These are phyloP conservation scores for Lamellibrachia columna DNA, from an alignment of 2,888 invertebrate species.

Conservation along the genomic window DNA sequence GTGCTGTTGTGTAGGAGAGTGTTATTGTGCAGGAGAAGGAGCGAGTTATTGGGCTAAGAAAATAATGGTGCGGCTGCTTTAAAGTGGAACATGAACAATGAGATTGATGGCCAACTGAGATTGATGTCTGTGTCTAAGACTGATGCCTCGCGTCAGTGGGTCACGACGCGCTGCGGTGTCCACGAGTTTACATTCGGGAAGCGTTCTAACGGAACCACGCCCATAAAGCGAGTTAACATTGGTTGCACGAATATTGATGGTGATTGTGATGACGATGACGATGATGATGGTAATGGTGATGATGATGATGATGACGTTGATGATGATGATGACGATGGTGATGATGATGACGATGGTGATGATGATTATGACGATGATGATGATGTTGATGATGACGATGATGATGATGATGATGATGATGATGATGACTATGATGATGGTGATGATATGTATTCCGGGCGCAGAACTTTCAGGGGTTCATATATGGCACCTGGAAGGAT, in stretches of 20 bases:
- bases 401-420: conserved; percentile 25
- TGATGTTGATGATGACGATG: conserved; percentile 7
- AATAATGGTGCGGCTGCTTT: background rate
- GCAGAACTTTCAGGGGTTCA: too few relatives aligned
- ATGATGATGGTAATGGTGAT: conserved; percentile 31
- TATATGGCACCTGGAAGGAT: too few relatives aligned
- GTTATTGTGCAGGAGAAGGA: background rate
- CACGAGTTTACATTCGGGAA: background rate
- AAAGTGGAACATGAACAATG: background rate
- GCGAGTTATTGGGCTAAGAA: background rate
- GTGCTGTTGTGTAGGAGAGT: background rate
- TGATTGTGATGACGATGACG: conserved; percentile 27
- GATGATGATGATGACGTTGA: conserved; percentile 29
- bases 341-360: conserved; percentile 28
- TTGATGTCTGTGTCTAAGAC: background rate
- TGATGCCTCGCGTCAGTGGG: background rate
- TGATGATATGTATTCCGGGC: too few relatives aligned
- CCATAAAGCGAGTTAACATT: background rate
- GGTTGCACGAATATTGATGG: conserved; percentile 17
- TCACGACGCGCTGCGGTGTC: background rate
- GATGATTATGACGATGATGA: conserved; percentile 29
- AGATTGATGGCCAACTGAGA: background rate
- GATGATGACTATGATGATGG: background rate
- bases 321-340: conserved; percentile 22
- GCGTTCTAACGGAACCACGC: background rate